Percentiles rank a stretch among this genome's conserved stretches.
phyloP scores from a whole-genome alignment of 2,113 vertebrate genomes.

The Ctenomys sociabilis region DNA sequence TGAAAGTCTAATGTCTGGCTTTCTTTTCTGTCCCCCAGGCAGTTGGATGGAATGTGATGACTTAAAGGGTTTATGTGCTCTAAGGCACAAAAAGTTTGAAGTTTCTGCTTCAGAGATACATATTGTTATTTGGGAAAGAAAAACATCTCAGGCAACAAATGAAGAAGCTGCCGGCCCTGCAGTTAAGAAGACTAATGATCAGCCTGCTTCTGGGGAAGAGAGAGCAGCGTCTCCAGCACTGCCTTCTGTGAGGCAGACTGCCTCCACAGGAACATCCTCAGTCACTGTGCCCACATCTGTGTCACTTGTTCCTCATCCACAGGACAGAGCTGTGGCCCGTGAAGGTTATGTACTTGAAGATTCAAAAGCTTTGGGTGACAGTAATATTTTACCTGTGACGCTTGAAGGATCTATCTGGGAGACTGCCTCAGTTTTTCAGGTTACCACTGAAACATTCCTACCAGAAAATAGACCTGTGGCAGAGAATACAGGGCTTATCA shows the following conservation, averaged over 20 bases:
- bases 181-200: constrained; percentile 38
- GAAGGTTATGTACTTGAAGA: constrained; percentile 76
- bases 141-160: constrained; percentile 54
- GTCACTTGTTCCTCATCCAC: constrained; percentile 50
- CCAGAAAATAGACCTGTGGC: background rate
- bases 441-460: constrained; percentile 69
- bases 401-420: constrained; percentile 82
- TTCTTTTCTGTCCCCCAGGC: constrained; percentile 84
- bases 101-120: constrained; percentile 91
- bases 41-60: constrained; percentile 95
- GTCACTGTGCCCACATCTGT: background rate
- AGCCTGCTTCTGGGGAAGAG: background rate
- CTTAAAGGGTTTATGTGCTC: constrained; percentile 88
- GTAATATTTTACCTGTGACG: constrained; percentile 87
- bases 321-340: background rate
- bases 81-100: constrained; percentile 81
- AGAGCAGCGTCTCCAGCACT: background rate
- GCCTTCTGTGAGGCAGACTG: background rate
- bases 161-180: constrained; percentile 39
- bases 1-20: constrained; percentile 64
- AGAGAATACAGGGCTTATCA: constrained; percentile 25
- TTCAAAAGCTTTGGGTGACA: constrained; percentile 84
- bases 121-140: constrained; percentile 93
- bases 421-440: constrained; percentile 55
- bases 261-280: background rate